Percentiles rank a stretch among this genome's conserved stretches.
Conservation (phyloP, 2,888 invertebrate genomes). For the Catocala nupta region DNA sequence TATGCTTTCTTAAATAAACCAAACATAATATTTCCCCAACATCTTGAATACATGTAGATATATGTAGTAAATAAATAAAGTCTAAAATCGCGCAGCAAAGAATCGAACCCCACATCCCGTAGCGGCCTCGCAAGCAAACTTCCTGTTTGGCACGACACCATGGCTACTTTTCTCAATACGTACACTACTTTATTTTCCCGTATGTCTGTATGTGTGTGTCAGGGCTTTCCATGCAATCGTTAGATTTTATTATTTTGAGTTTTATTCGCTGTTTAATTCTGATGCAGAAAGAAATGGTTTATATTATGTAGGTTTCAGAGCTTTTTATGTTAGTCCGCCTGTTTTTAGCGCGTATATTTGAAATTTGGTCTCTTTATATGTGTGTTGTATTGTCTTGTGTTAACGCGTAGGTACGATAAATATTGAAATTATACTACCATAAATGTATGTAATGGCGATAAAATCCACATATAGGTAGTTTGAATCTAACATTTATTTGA, state of each 20-base stretch:
- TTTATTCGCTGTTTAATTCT: neutral
- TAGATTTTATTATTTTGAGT: slow-evolving; percentile 28
- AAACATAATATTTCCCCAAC: slow-evolving; percentile 33
- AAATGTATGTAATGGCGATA: too few species aligned
- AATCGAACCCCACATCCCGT: slow-evolving; percentile 81
- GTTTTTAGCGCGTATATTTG: too few species aligned
- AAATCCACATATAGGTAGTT: too few species aligned
- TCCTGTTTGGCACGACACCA: slow-evolving; percentile 86
- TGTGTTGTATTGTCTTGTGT: too few species aligned
- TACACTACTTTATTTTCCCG: slow-evolving; percentile 60
- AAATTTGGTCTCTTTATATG: too few species aligned
- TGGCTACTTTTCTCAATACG: slow-evolving; percentile 79
- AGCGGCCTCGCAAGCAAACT: slow-evolving; percentile 78
- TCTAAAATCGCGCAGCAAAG: slow-evolving; percentile 68
- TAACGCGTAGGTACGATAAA: too few species aligned
- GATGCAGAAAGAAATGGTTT: neutral
- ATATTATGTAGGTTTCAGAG: too few species aligned
- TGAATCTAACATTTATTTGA: too few species aligned
- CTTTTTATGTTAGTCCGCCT: too few species aligned
- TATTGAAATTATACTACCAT: too few species aligned
- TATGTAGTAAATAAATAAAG: slow-evolving; percentile 65
- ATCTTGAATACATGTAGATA: slow-evolving; percentile 41
- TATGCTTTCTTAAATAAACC: slow-evolving; percentile 6
- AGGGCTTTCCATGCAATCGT: slow-evolving; percentile 35
- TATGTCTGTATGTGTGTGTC: slow-evolving; percentile 48